These are phyloP conservation scores for Petrolisthes cinctipes DNA, from an alignment of 2,888 invertebrate genomes.

Conservation along the genomic window DNA sequence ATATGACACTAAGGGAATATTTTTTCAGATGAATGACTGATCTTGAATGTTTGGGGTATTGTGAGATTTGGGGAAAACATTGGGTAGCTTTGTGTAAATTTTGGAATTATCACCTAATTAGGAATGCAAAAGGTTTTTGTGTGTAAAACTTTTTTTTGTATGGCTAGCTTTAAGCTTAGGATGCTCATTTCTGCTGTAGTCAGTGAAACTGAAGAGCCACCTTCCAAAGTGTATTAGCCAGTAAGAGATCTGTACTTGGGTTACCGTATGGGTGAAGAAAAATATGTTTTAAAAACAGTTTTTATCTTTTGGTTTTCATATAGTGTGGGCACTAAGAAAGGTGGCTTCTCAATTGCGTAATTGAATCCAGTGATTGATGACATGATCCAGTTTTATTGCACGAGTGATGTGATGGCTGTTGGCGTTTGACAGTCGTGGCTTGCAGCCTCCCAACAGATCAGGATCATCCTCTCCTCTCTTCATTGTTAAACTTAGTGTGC, in stretches of 20 bases:
- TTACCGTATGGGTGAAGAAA: too few relatives aligned
- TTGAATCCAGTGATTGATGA: conserved; percentile 19
- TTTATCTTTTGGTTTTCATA: too few relatives aligned
- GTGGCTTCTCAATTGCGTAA: background rate
- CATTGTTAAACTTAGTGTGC: conserved; percentile 57
- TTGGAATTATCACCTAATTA: background rate
- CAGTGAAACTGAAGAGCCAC: too few relatives aligned
- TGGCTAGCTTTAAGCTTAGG: too few relatives aligned
- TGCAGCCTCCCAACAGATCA: conserved; percentile 24
- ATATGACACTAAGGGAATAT: too few relatives aligned
- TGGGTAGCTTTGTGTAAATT: conserved; percentile 42
- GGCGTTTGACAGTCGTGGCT: conserved; percentile 30
- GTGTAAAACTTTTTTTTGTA: too few relatives aligned
- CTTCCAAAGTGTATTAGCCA: too few relatives aligned
- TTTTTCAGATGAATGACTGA: conserved; percentile 35
- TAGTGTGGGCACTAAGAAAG: too few relatives aligned
- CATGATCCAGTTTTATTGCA: background rate
- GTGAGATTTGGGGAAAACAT: conserved; percentile 39
- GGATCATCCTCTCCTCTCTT: conserved; percentile 52
- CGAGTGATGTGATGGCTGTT: conserved; percentile 4
- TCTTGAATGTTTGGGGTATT: conserved; percentile 45
- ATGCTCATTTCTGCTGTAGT: too few relatives aligned
- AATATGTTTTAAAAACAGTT: too few relatives aligned
- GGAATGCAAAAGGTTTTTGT: too few relatives aligned
- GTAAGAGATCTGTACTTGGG: too few relatives aligned